Evolutionary conservation across 2,113 vertebrate species (phyloP), one percentile per base, ranked within the genome.

Genomic region (Oenanthe oenanthe): DNA sequence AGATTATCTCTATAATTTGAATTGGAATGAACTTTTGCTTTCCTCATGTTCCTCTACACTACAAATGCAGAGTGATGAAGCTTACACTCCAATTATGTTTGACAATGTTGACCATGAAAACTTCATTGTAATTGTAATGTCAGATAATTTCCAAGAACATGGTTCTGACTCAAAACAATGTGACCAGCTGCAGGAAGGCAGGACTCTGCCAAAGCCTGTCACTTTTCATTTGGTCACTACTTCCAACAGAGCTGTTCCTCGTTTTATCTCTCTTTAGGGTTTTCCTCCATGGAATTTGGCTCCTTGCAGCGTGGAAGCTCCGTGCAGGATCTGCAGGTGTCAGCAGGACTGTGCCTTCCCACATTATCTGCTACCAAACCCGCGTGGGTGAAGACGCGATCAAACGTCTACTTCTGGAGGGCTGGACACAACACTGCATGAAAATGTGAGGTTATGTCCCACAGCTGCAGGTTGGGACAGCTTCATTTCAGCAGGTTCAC

Each of bases 171-270:
- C 2, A 0, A 36, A 94, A 89, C 87, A 94, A 89, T 88, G 60
- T 43, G 73, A 75, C 58, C 93, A 91, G 77, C 89, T 94, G 93
- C 88, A 89, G 85, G 78, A 92, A 95, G 53, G 17, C 92, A 93
- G 34, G 86, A 76, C 66, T 85, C 91, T 95, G 93, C 91, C 96
- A 92, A 95, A 93, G 38, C 20, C 61, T 93, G 84, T 75, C 87
- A 89, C 62, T 95, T 95, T 57, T 91, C 18, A 53, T 96, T 95
- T 96, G 70, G 74, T 91, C 66, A 62, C 42, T 36, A 24, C 56
- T 92, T 96, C 72, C 61, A 89, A 22, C 12, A 14, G 43, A 61
- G 40, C 32, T 89, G 28, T 58, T 91, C 47, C 7, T 82, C 50
- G 10, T 82, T 62, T 89, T 85, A 63, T 56, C 38, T 79, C 28